These are phyloP conservation scores for Drosophila bipectinata DNA, from an alignment of 1,140 invertebrate species.

Conservation along the genomic window DNA sequence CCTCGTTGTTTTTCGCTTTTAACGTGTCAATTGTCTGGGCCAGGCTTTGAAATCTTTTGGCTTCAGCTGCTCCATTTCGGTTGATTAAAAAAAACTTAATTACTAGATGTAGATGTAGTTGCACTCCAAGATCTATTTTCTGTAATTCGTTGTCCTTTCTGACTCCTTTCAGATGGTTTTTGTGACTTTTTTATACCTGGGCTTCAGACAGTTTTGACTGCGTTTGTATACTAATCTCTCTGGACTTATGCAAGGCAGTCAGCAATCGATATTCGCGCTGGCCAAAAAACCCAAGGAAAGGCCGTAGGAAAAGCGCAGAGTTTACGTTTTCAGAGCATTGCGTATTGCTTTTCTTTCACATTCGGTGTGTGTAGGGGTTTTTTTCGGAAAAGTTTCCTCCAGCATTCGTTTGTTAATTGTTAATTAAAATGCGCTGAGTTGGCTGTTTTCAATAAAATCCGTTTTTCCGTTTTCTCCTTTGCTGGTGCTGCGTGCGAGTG, in stretches of 20 bases:
- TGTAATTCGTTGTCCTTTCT: constrained; percentile 50
- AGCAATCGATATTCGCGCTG: constrained; percentile 79
- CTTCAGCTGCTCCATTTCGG: constrained; percentile 27
- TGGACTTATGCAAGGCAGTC: constrained; percentile 82
- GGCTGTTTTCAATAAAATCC: constrained; percentile 16
- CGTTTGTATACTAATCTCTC: constrained; percentile 51
- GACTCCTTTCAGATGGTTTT: not conserved
- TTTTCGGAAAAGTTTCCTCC: not conserved
- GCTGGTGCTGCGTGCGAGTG: constrained; percentile 1
- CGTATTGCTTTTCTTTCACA: constrained; percentile 10
- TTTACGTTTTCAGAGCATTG: constrained; percentile 16
- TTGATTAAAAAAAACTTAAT: constrained; percentile 69
- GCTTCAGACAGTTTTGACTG: constrained; percentile 1
- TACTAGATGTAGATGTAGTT: constrained; percentile 53
- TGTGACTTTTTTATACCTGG: constrained; percentile 1
- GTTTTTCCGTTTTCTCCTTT: constrained; percentile 4
- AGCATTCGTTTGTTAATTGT: constrained; percentile 20
- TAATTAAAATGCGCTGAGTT: constrained; percentile 24
- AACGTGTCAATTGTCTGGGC: constrained; percentile 55
- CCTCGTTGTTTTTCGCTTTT: constrained; percentile 7
- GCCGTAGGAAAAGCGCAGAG: constrained; percentile 39
- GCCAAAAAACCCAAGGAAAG: constrained; percentile 60
- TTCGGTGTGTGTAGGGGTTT: not conserved
- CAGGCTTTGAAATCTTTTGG: constrained; percentile 19
- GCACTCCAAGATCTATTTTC: constrained; percentile 13